phyloP scores from a whole-genome alignment of 1,140 invertebrate genomes.

The Atta texana region DNA sequence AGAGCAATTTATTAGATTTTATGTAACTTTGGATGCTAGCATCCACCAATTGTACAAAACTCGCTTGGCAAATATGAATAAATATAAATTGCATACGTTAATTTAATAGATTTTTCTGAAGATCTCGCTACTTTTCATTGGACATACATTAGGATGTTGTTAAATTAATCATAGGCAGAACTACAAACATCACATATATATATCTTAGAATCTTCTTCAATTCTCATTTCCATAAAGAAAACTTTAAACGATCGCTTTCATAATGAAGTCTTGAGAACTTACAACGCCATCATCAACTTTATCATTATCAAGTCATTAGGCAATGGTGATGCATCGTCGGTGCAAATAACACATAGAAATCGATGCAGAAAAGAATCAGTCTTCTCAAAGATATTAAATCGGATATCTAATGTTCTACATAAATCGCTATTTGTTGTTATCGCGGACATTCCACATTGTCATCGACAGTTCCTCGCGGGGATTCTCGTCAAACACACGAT shows the following conservation, averaged over 20 bases:
- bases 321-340: neutral
- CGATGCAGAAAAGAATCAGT: neutral
- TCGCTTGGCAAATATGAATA: neutral
- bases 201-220: too few relatives aligned
- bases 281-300: neutral
- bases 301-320: neutral
- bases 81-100: neutral
- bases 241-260: neutral
- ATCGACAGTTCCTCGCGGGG: slow-evolving; percentile 80
- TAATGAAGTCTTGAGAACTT: too few relatives aligned
- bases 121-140: neutral
- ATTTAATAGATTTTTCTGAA: neutral
- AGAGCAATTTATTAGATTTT: slow-evolving; percentile 26
- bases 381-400: slow-evolving; percentile 18
- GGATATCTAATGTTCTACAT: slow-evolving; percentile 71
- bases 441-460: slow-evolving; percentile 80
- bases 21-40: neutral
- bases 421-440: slow-evolving; percentile 76
- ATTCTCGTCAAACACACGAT: slow-evolving; percentile 64
- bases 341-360: neutral
- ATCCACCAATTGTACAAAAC: too few relatives aligned
- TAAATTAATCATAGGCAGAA: too few relatives aligned
- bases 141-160: neutral
- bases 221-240: neutral
- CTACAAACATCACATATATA: too few relatives aligned